Base-by-base conservation (phyloP, 2,797 vertebrate species). In the Mus spretus region DNA sequence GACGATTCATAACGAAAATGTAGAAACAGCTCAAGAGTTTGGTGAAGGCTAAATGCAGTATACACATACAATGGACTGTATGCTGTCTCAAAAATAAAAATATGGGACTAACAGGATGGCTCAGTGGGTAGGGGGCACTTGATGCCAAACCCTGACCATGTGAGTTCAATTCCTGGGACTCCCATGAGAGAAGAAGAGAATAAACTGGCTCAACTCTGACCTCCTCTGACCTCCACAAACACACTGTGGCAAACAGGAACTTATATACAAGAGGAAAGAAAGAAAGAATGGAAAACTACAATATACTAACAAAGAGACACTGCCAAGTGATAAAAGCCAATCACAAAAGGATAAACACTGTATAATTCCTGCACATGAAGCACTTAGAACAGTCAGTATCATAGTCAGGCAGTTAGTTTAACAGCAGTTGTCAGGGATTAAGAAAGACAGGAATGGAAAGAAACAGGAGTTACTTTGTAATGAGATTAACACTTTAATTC, bases 321-420 rank as follows among this genome's bases (percentile, higher is more conserved):
- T 90, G 47, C n/a, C 14, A 55, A 82, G 70, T 82, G n/a, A 93
- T 89, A 53, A 53, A 81, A 93, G 55, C 77, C 55, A 53, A 44
- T n/a, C 44, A 75, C 57, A 80, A 70, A 74, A 87, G 87, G 28
- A 82, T 24, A 75, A 83, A 92, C 2, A 77, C 22, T 63, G 15
- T 63, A 14, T 85, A 75, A 40, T 75, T 65, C 24, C 24, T 20
- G 11, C 3, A 72, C 20, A 72, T 40, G 47, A 75, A 47, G 20
- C 63, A 77, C 24, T 65, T 26, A 80, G 61, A 50, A 67, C 47
- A 50, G 26, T 65, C 82, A 84, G 34, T 53, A 53, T 77, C 72
- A 85, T 4, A 85, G 22, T 65, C 50, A 53, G 34, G 59, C 83
- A 55, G 72, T 2, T 77, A 28, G 47, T 47, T 47, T 47, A 79